Percentiles rank a stretch among this genome's conserved stretches.
Evolutionary conservation across 2,113 vertebrate genomes (phyloP).

Genomic region (Laticauda colubrina): DNA sequence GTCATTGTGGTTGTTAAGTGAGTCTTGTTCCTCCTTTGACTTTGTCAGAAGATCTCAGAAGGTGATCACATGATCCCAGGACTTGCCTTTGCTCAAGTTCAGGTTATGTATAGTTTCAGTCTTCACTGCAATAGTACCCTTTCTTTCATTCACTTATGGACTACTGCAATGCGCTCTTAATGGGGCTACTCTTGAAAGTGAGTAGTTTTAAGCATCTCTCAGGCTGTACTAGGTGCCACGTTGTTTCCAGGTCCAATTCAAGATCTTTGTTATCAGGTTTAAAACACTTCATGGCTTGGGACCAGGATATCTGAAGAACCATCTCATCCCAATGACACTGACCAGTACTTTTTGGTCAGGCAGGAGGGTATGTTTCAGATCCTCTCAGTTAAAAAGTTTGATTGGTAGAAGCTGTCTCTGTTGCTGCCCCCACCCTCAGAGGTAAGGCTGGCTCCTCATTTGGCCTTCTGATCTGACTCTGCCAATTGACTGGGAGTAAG

Average conservation of each 20-base stretch:
- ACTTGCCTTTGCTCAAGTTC: background rate
- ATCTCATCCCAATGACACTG: background rate
- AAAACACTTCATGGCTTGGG: background rate
- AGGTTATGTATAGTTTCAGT: background rate
- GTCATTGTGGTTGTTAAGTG: background rate
- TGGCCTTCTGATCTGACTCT: background rate
- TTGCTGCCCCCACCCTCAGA: background rate
- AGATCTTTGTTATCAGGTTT: background rate
- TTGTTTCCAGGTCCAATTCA: background rate
- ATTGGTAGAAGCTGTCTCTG: background rate
- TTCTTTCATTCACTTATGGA: background rate
- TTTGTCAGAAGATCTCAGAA: background rate
- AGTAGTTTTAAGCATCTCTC: background rate
- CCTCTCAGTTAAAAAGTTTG: background rate
- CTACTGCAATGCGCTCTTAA: background rate
- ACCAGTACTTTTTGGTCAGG: background rate
- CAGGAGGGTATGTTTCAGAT: background rate
- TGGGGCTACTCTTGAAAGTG: background rate
- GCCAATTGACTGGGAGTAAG: background rate
- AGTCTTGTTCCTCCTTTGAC: background rate
- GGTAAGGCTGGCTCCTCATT: background rate
- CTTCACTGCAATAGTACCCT: background rate
- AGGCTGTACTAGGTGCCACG: background rate
- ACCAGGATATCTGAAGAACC: background rate
- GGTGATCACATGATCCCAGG: background rate